Evolutionary conservation across 2,888 invertebrate species (phyloP), one percentile per base, ranked within the genome.

Genomic region (Tipula confusa): DNA sequence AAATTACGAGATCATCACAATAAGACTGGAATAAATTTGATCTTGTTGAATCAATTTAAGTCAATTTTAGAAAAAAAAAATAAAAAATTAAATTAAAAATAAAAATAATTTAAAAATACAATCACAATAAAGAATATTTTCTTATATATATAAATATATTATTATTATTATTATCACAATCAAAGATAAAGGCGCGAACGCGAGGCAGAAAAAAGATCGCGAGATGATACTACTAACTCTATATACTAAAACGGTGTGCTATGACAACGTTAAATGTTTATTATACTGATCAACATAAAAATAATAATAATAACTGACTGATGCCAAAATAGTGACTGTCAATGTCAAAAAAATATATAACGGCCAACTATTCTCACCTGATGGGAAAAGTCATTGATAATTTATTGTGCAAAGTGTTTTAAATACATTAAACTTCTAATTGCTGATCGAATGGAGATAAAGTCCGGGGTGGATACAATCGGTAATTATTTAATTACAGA

Each of bases 1-100:
- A 84, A 84, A 64, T 64, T 64, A 64, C 64, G 64, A 64, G 64
- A 64, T 64, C 64, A 64, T 64, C 64, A 64, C 64, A 64, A 64
- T 64, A 64, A 64, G 85, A 85, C 85, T 86, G 85, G 85, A 85
- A 86, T 85, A 86, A 86, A 86, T 86, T 86, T 86, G 85, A 86
- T 85, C 86, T 86, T 85, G 86, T 86, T 86, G 85, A 86, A 86
- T 85, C 86, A 86, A 86, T 86, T 86, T 86, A 86, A 86, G 84
- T 86, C 85, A 86, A 86, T 86, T 86, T 82, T 82, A 29, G 33
- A 33, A 29, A 33, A 33, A 15, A 33, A 33, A 43, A 43, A 43
- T n/a, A 43, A n/a, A n/a, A 13, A n/a, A n/a, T n/a, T n/a, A n/a
- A n/a, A n/a, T n/a, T n/a, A n/a, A n/a, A 43, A 24, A 64, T 64